A percentile compares a stretch with the other conserved stretches of the same genome.
These are phyloP conservation scores for Crenuchus spilurus DNA, from an alignment of 2,797 vertebrate genomes.

Conservation along the genomic window DNA sequence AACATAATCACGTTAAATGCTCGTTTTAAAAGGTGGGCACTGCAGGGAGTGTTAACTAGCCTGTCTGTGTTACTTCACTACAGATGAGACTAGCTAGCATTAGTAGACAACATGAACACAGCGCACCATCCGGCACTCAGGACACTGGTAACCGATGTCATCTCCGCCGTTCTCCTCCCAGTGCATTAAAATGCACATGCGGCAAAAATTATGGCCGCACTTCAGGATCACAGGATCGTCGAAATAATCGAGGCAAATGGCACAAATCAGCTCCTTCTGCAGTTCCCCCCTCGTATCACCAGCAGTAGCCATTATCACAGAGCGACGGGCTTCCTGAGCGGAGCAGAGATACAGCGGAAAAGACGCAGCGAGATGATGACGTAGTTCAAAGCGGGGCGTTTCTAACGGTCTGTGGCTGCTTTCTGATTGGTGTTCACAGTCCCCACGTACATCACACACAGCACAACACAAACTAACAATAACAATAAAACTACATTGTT, in stretches of 20 bases:
- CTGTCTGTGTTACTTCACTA: too few relatives aligned
- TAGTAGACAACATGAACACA: slow-evolving; percentile 33
- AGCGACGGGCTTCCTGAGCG: neutral
- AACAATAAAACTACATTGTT: too few relatives aligned
- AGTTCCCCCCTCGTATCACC: slow-evolving; percentile 67
- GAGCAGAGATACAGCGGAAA: slow-evolving; percentile 13
- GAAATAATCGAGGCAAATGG: slow-evolving; percentile 81
- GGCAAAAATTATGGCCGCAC: slow-evolving; percentile 83
- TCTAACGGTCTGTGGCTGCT: too few relatives aligned
- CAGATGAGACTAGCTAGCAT: too few relatives aligned
- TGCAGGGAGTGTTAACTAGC: too few relatives aligned
- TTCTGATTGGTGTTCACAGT: too few relatives aligned
- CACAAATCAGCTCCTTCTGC: slow-evolving; percentile 78
- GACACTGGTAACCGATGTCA: slow-evolving; percentile 76
- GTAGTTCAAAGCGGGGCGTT: neutral
- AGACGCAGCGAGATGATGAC: neutral
- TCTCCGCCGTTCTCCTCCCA: slow-evolving; percentile 83
- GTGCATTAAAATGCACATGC: slow-evolving; percentile 80
- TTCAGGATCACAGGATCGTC: slow-evolving; percentile 80
- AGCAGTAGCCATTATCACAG: slow-evolving; percentile 74
- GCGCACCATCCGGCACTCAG: slow-evolving; percentile 64
- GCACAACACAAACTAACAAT: too few relatives aligned
- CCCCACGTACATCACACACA: too few relatives aligned
- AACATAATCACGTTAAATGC: too few relatives aligned
- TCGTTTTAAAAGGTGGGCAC: too few relatives aligned